Base-by-base conservation (phyloP, 2,888 invertebrate species). In the Brachyptera risi region DNA sequence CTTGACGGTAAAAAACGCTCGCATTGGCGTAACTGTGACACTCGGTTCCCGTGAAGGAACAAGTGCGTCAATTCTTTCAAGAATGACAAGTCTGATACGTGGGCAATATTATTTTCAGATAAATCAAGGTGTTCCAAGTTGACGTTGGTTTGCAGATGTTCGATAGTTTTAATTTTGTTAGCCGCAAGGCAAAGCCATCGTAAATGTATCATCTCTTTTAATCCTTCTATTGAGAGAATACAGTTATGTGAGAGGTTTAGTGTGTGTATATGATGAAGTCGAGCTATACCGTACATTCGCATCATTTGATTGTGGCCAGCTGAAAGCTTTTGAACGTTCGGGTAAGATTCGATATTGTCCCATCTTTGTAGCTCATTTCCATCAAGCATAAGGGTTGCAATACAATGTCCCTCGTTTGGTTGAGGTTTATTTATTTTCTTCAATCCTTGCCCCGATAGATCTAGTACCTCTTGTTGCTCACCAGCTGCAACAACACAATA, bases 121-220 rank as follows among this genome's bases (percentile, higher is more conserved):
- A 96, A 76, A 78, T 96, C 95, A 68, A 96, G 76, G 73, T 87
- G 84, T 73, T 92, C 90, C 73, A 96, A 76, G 71, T 88, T 86
- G 49, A 83, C 79, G 73, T 92, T 94, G 68, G 87, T 84, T 71
- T 89, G 88, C 66, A 96, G 79, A 76, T 92, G 92, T 71, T 94
- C 94, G 71, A 95, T 90, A n/a, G 87, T 86, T 83, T 95, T 95
- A 69, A 96, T 90, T 71, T 89, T 93, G 77, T 96, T 96, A 65
- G 90, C 91, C 75, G 89, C 84, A 60, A 96, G 79, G 76, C 92
- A 91, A 57, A 96, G 79, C 71, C 88, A 87, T 71, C 87, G 86
- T 63, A 96, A 79, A 71, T 90, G 87, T 58, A 83, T 79, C 67
- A 96, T 80, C 63, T 93, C 92, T 73, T 91, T 91, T 13, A 95